Evolutionary conservation across 2,888 invertebrate genomes (phyloP), one percentile per base, ranked within the genome.

Genomic region (Hylaea fasciaria): DNA sequence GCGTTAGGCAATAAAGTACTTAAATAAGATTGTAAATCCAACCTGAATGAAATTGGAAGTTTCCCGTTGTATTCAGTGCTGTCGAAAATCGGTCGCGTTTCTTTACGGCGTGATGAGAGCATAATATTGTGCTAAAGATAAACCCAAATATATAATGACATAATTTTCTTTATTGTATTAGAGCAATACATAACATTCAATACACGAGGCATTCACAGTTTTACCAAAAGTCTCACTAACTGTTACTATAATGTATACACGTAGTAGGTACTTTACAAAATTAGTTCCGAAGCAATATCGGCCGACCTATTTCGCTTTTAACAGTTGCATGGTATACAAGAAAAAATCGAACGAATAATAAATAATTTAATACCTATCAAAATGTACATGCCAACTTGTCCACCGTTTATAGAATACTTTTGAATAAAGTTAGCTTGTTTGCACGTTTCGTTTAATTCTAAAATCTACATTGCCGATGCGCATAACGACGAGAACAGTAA

Each of bases 131-230:
- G 32, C 9, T 32, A 4, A 32, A 32, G 9, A 32, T 32, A 8
- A 32, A 8, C 7, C 1, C 7, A 32, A 9, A 32, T 7, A 32
- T 32, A 32, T 74, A 65, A 57, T 60, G 47, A 64, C 70, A 74
- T 73, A 22, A 61, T 74, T n/a, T 74, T 22, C 51, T 74, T 81
- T 77, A 77, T 75, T 80, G 76, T 78, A 78, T 76, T 78, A 73
- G 47, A 66, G 69, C 74, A 82, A 78, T 81, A 82, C 75, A 81
- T 80, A 82, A 80, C 78, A 78, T 74, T 78, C 74, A 74, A 77
- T 77, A 80, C 72, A 80, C 72, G 80, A 78, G 70, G 78, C 77
- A 74, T 81, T 83, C 32, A 28, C 76, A 81, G 76, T 72, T 78
- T 58, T 75, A 73, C 73, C 70, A 78, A 78, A 77, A 75, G 78